phyloP scores from a whole-genome alignment of 2,113 vertebrate genomes.

The Alethe diademata region DNA sequence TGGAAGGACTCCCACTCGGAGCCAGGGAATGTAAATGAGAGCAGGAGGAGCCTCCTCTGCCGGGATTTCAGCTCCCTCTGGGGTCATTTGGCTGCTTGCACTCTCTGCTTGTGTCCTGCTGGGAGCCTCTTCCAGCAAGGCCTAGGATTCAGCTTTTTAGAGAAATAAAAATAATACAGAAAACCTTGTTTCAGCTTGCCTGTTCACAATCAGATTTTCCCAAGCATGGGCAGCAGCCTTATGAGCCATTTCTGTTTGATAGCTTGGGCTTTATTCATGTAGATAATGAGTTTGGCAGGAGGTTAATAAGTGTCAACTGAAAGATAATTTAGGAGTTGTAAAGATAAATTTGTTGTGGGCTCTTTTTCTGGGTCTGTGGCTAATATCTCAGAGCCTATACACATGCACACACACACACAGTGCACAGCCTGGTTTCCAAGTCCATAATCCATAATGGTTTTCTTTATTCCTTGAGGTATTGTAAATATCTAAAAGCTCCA shows the following conservation, averaged over 20 bases:
- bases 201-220: background rate
- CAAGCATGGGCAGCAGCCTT: background rate
- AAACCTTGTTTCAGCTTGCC: constrained; percentile 32
- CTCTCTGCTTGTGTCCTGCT: background rate
- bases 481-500: background rate
- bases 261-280: constrained; percentile 15
- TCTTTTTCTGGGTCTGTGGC: background rate
- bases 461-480: background rate
- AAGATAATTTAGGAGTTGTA: constrained; percentile 66
- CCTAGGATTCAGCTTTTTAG: background rate
- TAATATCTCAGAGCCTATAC: background rate
- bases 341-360: constrained; percentile 60
- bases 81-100: background rate
- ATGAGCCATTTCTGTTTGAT: background rate
- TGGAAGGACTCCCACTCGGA: background rate
- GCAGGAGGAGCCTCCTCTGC: background rate
- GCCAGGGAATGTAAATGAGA: background rate
- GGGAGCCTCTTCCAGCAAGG: background rate
- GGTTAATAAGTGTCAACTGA: constrained; percentile 69
- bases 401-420: background rate
- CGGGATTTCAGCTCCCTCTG: background rate
- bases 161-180: background rate
- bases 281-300: constrained; percentile 71
- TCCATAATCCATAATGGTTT: background rate
- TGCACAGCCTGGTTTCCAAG: background rate